A percentile compares a stretch with the other conserved stretches of the same genome.
Evolutionary conservation across 2,888 invertebrate genomes (phyloP).

Genomic region (Drosophila setosimentum): DNA sequence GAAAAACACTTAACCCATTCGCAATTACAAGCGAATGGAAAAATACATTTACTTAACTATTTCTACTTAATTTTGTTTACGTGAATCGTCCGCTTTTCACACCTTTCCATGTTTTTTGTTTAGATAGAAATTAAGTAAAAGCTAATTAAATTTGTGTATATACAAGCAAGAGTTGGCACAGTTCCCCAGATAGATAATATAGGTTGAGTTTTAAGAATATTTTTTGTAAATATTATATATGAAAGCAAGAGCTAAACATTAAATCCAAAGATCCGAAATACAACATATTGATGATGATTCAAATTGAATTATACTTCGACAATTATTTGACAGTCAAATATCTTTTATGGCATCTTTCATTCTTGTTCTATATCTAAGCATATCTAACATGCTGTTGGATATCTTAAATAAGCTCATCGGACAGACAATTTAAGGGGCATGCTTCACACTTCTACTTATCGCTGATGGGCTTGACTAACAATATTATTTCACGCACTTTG

Average conservation of each 20-base stretch:
- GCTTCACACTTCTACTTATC: conserved; percentile 32
- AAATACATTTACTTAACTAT: conserved; percentile 6
- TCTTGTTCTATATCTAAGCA: not conserved
- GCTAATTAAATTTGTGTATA: not conserved
- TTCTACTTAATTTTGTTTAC: conserved; percentile 15
- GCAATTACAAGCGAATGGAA: conserved; percentile 12
- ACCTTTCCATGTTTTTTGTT: conserved; percentile 1
- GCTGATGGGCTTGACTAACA: conserved; percentile 31
- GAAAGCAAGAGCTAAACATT: not conserved
- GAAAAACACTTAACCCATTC: conserved; percentile 29
- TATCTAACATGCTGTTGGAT: not conserved
- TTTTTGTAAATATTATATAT: not conserved
- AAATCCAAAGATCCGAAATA: not conserved
- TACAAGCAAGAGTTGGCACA: not conserved
- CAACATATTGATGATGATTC: not conserved
- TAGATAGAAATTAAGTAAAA: not conserved
- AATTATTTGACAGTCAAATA: not conserved
- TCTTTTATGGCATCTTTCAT: not conserved
- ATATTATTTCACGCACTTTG: conserved; percentile 45
- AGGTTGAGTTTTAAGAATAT: not conserved
- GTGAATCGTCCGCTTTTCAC: conserved; percentile 24
- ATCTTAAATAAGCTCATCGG: not conserved
- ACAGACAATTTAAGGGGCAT: conserved; percentile 7
- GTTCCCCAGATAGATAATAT: not conserved
- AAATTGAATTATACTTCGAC: not conserved